Conservation (phyloP, 1,140 invertebrate genomes). For the Antheraea pernyi region DNA sequence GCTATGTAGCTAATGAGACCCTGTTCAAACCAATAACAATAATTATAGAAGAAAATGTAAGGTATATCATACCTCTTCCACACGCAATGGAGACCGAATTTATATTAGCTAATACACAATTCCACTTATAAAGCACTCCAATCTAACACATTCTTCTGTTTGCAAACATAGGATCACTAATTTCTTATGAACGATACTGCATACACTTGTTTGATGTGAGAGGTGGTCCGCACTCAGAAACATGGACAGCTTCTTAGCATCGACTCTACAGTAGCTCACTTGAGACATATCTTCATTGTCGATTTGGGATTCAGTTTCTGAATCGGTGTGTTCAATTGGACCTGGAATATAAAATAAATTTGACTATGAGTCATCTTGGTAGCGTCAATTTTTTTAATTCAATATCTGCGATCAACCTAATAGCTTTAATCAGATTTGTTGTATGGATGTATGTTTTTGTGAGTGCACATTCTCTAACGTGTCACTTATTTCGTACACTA, state of each 20-base stretch:
- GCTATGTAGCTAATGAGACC: too few species aligned
- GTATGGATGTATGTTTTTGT: too few species aligned
- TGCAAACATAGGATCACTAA: constrained; percentile 64
- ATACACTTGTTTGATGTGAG: constrained; percentile 58
- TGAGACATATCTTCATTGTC: constrained; percentile 54
- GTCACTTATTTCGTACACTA: too few species aligned
- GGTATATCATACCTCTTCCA: too few species aligned
- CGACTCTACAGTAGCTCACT: constrained; percentile 61
- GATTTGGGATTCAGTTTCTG: constrained; percentile 58
- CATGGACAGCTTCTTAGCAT: constrained; percentile 73
- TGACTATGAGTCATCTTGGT: not conserved
- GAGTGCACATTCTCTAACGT: too few species aligned
- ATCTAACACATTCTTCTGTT: constrained; percentile 66
- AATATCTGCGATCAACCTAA: too few species aligned
- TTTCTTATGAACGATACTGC: constrained; percentile 70
- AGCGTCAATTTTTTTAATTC: too few species aligned
- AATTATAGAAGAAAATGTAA: too few species aligned
- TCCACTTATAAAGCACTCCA: constrained; percentile 74
- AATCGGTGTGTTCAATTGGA: constrained; percentile 68
- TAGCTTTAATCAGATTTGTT: too few species aligned
- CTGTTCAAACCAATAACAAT: too few species aligned
- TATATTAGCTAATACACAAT: constrained; percentile 56
- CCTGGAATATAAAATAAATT: constrained; percentile 34
- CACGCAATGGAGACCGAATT: too few species aligned
- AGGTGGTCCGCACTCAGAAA: constrained; percentile 72